phyloP scores from a whole-genome alignment of 2,797 vertebrate species.

The Tauraco hartlaubi region DNA sequence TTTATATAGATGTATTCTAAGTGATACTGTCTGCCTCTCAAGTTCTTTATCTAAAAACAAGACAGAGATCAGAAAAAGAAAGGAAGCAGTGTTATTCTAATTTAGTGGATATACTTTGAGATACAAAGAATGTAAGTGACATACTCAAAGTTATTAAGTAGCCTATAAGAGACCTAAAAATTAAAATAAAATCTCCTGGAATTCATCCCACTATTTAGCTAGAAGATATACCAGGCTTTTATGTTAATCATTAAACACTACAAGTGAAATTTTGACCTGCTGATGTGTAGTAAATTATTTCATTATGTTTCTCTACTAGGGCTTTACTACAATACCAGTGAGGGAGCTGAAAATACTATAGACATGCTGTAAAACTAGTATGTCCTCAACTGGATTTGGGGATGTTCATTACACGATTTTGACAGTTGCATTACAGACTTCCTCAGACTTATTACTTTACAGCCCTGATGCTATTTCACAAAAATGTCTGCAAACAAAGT shows the following conservation, averaged over 20 bases:
- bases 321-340: not conserved
- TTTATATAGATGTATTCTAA: not conserved
- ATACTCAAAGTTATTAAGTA: not conserved
- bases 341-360: not conserved
- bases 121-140: not conserved
- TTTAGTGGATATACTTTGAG: not conserved
- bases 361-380: not conserved
- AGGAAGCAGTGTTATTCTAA: not conserved
- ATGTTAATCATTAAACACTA: not conserved
- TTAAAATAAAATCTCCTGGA: not conserved
- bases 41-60: not conserved
- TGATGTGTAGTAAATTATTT: not conserved
- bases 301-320: not conserved
- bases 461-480: not conserved
- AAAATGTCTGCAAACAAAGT: not conserved
- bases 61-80: not conserved
- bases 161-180: not conserved
- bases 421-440: not conserved
- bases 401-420: not conserved
- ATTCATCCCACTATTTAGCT: not conserved
- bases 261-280: not conserved
- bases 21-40: not conserved
- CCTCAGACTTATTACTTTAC: not conserved
- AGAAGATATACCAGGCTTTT: not conserved
- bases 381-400: not conserved